Percentiles rank a stretch among this genome's conserved stretches.
These are phyloP conservation scores for Pterocles gutturalis DNA, from an alignment of 2,113 vertebrate species.

Conservation along the genomic window DNA sequence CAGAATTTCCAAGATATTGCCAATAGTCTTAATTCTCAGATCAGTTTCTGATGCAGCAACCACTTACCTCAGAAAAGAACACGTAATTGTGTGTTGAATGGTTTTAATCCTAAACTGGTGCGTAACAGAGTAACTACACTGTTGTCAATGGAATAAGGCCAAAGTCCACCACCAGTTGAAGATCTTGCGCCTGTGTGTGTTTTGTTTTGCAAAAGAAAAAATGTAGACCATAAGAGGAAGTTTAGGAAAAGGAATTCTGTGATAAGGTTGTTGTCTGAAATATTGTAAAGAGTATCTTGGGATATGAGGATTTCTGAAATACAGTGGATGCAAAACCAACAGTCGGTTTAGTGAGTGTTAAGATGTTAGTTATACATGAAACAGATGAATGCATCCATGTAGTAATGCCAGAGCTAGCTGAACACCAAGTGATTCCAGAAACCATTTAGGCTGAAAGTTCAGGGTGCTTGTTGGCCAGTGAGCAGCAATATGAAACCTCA, in stretches of 20 bases:
- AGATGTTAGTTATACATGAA: neutral
- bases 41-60: neutral
- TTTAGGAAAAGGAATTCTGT: neutral
- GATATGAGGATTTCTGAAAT: neutral
- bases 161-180: neutral
- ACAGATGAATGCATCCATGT: neutral
- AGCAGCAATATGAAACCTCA: neutral
- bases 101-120: neutral
- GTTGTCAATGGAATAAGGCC: neutral
- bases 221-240: neutral
- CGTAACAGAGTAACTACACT: neutral
- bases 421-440: conserved; percentile 12
- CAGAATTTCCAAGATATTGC: neutral
- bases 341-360: neutral
- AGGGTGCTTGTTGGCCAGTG: neutral
- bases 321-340: neutral
- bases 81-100: neutral
- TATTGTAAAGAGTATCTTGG: neutral
- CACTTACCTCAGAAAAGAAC: neutral
- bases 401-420: neutral
- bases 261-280: neutral
- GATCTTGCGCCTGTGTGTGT: neutral
- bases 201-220: conserved; percentile 3
- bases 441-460: neutral
- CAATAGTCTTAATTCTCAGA: neutral